Evolutionary conservation across 2,797 vertebrate genomes (phyloP), one percentile per base, ranked within the genome.

Genomic region (Pyrocephalus nanus): DNA sequence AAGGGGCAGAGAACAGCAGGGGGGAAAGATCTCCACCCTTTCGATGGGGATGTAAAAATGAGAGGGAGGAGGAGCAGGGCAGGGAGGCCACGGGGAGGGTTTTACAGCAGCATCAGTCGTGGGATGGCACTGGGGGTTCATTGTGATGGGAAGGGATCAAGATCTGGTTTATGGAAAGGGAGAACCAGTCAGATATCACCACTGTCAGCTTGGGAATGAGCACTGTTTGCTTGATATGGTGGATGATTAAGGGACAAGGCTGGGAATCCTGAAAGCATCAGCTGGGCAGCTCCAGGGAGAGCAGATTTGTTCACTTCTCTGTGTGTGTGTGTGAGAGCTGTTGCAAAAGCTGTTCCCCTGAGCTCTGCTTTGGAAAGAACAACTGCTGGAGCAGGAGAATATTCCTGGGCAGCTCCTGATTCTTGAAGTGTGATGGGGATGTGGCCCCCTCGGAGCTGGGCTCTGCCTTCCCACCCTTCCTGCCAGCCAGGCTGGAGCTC

Each of bases 141-240:
- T n/a, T n/a, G 79, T 60, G 85, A 79, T 76, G 82, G 75, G 50
- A 67, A 87, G 82, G 48, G 88, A 79, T 76, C 81, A 81, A 8
- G 5, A 73, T 54, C 12, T 71, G 60, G 61, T 83, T 92, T 92
- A 62, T 80, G 90, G 80, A 71, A 3, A 3, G 65, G 61, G 32
- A 54, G 57, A 86, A 42, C 47, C 74, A 62, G 79, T 86, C 86
- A 94, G 90, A 91, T 40, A 16, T 54, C 15, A 69, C 50, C 55
- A 40, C 67, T 40, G 76, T 34, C 7, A 3, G 9, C 36, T 36
- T 62, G 30, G 61, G 75, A 29, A 36, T 45, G 69, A 20, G 60
- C 66, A 61, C 79, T 29, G 54, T 79, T 86, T 78, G 60, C 54
- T 91, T 88, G 90, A 88, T 88, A 21, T 22, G 75, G 58, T 55